Evolutionary conservation across 1,140 invertebrate species (phyloP).

Genomic region (Scylla paramamosain): DNA sequence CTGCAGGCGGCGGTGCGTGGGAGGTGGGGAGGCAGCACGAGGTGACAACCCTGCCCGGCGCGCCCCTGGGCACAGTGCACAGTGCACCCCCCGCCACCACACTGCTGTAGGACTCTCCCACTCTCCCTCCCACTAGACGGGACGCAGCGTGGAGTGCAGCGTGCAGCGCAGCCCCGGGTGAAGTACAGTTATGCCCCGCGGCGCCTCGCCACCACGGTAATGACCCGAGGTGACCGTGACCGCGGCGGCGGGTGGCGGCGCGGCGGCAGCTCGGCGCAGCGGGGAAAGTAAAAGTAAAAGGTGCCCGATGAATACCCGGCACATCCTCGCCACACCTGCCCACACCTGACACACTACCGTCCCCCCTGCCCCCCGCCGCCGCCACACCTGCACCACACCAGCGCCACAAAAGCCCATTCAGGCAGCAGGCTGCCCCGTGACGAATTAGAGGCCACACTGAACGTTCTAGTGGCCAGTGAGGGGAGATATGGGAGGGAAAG

Average conservation of each 20-base stretch:
- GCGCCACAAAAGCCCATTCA: neutral
- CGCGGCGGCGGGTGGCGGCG: neutral
- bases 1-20: neutral
- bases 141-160: neutral
- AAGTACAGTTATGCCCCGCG: conserved; percentile 15
- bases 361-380: neutral
- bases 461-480: neutral
- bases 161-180: neutral
- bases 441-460: too few relatives aligned
- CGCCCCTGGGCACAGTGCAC: neutral
- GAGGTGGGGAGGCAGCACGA: neutral
- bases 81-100: neutral
- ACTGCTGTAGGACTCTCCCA: neutral
- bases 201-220: conserved; percentile 8
- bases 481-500: neutral
- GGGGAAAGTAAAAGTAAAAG: conserved; percentile 18
- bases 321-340: neutral
- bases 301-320: neutral
- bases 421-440: neutral
- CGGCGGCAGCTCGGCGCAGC: neutral
- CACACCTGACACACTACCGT: neutral
- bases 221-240: conserved; percentile 18
- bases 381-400: neutral
- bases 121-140: too few relatives aligned
- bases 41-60: neutral